Conservation (phyloP, 35 echinoderm and acorn worm species). For the Eucidaris tribuloides region DNA sequence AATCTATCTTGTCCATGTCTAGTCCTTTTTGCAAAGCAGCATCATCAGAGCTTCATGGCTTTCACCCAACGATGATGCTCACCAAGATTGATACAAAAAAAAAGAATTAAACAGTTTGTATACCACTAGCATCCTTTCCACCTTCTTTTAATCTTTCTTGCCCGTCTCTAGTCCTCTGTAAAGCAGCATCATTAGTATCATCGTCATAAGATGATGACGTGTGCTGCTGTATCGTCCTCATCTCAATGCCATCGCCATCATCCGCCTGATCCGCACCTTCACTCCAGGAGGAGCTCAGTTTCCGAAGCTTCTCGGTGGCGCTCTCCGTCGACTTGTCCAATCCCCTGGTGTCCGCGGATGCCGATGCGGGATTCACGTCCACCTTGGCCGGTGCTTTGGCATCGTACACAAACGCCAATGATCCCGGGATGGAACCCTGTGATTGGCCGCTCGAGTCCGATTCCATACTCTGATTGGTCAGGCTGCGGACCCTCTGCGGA, state of each 20-base stretch:
- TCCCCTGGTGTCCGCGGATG: constrained; percentile 43
- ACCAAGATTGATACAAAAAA: too few species aligned
- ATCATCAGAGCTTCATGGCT: too few species aligned
- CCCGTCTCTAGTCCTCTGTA: too few species aligned
- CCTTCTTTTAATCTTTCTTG: too few species aligned
- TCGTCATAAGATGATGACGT: background rate
- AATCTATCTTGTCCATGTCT: too few species aligned
- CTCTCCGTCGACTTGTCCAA: constrained; percentile 52
- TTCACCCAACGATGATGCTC: too few species aligned
- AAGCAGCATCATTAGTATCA: background rate
- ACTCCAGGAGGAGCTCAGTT: constrained; percentile 41
- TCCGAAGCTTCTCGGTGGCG: constrained; percentile 51
- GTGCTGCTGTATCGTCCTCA: constrained; percentile 37
- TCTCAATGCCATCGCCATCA: constrained; percentile 40
- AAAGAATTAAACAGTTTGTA: too few species aligned
- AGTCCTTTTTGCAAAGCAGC: too few species aligned
- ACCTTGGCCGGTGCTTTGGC: constrained; percentile 62
- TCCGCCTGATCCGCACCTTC: background rate
- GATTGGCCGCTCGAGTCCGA: background rate
- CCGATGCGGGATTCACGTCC: constrained; percentile 61
- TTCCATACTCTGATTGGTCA: constrained; percentile 20
- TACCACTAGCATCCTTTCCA: too few species aligned
- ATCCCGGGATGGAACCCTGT: background rate
- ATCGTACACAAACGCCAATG: constrained; percentile 29
- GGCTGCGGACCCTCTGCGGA: constrained; percentile 56